A percentile compares a stretch with the other conserved stretches of the same genome.
These are phyloP conservation scores for Cheirogaleus major DNA, from an alignment of 2,797 vertebrate genomes.

Conservation along the genomic window DNA sequence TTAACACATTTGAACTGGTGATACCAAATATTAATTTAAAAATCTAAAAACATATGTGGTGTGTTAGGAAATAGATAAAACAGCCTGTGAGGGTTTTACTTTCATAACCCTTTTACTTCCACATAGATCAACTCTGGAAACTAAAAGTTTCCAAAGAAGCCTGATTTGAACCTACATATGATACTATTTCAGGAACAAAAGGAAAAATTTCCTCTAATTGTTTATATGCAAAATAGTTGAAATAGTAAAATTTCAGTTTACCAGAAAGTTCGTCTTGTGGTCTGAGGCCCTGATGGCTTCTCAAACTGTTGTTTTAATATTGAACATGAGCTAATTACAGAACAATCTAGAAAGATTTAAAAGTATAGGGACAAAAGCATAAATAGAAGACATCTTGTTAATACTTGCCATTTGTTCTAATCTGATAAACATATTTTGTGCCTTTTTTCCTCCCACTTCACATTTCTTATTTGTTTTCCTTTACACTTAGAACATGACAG, in stretches of 20 bases:
- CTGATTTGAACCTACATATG: background rate
- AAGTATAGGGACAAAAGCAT: background rate
- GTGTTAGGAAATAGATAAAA: background rate
- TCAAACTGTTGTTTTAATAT: conserved; percentile 13
- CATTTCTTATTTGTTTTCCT: background rate
- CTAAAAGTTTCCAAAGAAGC: no score
- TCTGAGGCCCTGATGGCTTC: background rate
- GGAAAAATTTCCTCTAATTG: background rate
- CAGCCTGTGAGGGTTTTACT: background rate
- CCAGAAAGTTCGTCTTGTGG: background rate
- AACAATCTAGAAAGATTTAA: background rate
- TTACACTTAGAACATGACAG: background rate
- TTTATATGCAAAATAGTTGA: background rate
- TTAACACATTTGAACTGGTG: background rate
- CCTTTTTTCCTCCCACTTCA: background rate
- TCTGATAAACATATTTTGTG: background rate
- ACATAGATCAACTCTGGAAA: no score
- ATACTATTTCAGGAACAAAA: background rate
- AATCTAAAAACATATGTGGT: background rate
- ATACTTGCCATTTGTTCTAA: background rate
- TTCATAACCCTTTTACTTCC: background rate
- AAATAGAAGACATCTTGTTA: background rate
- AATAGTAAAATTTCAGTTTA: background rate
- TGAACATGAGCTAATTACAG: background rate
- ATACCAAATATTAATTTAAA: background rate